phyloP scores from a whole-genome alignment of 2,888 invertebrate species.

The Petrolisthes cinctipes region DNA sequence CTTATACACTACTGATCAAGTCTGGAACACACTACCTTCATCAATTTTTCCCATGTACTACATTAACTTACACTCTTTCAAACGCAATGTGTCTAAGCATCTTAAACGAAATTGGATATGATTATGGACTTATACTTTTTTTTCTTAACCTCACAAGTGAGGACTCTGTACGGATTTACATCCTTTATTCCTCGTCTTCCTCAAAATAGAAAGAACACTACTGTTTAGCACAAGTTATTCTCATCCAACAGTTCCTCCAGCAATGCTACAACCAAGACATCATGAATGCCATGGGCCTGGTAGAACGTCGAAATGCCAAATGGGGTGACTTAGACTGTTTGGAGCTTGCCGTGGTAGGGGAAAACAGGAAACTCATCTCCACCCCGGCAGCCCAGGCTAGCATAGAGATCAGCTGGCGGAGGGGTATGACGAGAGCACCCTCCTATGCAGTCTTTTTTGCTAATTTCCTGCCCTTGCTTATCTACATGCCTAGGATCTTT shows the following conservation, averaged over 20 bases:
- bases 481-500: conserved; percentile 56
- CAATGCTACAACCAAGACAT: conserved; percentile 69
- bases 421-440: conserved; percentile 63
- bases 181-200: too few relatives aligned
- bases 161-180: too few relatives aligned
- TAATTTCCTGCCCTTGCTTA: conserved; percentile 66
- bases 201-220: too few relatives aligned
- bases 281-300: conserved; percentile 69
- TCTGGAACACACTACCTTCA: too few relatives aligned
- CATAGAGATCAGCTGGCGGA: conserved; percentile 69
- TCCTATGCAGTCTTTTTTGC: conserved; percentile 59
- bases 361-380: conserved; percentile 53
- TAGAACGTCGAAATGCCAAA: conserved; percentile 68
- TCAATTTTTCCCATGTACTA: too few relatives aligned
- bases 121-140: too few relatives aligned
- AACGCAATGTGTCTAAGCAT: too few relatives aligned
- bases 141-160: too few relatives aligned
- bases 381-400: conserved; percentile 68
- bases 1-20: too few relatives aligned
- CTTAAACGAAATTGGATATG: too few relatives aligned
- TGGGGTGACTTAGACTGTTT: conserved; percentile 70
- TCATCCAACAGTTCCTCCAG: conserved; percentile 67
- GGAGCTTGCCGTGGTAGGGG: conserved; percentile 68
- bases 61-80: too few relatives aligned
- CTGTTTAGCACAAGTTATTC: too few relatives aligned